Percentiles rank a stretch among this genome's conserved stretches.
phyloP scores from a whole-genome alignment of 2,797 vertebrate genomes.

The Triplophysa bombifrons region DNA sequence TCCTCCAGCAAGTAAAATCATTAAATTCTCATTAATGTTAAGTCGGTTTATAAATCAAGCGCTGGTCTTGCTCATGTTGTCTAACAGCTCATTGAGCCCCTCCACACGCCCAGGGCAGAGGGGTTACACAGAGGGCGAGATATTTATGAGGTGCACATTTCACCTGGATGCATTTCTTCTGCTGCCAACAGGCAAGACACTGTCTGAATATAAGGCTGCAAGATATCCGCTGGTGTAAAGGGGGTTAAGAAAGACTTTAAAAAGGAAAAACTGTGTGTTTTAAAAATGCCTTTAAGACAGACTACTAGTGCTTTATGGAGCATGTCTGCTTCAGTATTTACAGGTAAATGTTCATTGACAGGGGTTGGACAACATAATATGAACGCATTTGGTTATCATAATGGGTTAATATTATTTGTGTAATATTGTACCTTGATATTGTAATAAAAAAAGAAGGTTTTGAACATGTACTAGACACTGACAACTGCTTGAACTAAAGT shows the following conservation, averaged over 20 bases:
- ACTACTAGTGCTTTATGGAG: neutral
- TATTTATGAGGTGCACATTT: constrained; percentile 81
- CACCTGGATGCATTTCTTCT: constrained; percentile 72
- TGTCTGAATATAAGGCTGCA: constrained; percentile 65
- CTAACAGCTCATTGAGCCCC: constrained; percentile 64
- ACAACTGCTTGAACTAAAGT: too few relatives aligned
- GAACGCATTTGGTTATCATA: too few relatives aligned
- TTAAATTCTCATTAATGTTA: constrained; percentile 52
- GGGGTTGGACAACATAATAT: too few relatives aligned
- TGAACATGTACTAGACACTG: too few relatives aligned
- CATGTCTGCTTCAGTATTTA: neutral
- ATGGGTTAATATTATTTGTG: too few relatives aligned
- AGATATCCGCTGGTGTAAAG: neutral
- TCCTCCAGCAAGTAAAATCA: neutral
- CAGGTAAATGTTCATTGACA: too few relatives aligned
- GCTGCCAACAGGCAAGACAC: constrained; percentile 68
- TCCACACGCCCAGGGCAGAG: constrained; percentile 61
- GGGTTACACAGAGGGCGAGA: constrained; percentile 74
- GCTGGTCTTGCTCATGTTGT: constrained; percentile 63
- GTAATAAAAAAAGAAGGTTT: too few relatives aligned
- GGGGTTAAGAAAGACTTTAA: neutral
- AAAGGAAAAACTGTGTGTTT: neutral
- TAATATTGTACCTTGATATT: too few relatives aligned
- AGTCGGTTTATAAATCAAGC: constrained; percentile 52
- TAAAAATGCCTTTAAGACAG: too few relatives aligned